Evolutionary conservation across 2,797 vertebrate genomes (phyloP).

Genomic region (Macropus fuliginosus): DNA sequence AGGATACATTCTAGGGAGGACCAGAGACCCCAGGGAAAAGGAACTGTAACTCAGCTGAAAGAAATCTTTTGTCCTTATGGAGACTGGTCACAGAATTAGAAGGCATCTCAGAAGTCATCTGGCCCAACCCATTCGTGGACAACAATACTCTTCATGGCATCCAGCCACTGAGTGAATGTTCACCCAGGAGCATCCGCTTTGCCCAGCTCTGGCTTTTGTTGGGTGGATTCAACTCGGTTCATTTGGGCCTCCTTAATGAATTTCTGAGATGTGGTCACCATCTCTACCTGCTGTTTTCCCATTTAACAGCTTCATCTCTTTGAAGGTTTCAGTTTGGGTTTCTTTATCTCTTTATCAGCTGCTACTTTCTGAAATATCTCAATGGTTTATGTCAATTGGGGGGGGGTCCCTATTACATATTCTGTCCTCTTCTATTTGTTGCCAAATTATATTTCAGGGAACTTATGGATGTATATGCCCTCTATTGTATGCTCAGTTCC

Average conservation of each 20-base stretch:
- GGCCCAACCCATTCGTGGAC: not conserved
- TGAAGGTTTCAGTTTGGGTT: not conserved
- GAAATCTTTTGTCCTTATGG: rapidly evolving
- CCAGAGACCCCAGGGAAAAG: rapidly evolving
- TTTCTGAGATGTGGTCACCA: not conserved
- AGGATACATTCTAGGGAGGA: not conserved
- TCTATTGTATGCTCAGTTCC: rapidly evolving
- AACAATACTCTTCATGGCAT: not conserved
- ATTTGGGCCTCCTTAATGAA: rapidly evolving
- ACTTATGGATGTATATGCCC: not conserved
- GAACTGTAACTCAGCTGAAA: not conserved
- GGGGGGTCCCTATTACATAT: no score
- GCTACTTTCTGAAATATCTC: not conserved
- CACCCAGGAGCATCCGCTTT: rapidly evolving
- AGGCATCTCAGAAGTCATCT: not conserved
- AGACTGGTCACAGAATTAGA: not conserved
- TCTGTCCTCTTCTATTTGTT: not conserved
- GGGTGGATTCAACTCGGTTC: not conserved
- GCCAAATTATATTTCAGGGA: not conserved
- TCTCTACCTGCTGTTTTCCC: not conserved
- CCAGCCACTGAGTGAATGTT: not conserved
- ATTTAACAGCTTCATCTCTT: not conserved
- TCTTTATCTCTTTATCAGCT: not conserved
- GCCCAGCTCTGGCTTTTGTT: not conserved
- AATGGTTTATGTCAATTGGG: not conserved